Base-by-base conservation (phyloP, 2,797 vertebrate species). In the Typhlichthys eigenmanni region DNA sequence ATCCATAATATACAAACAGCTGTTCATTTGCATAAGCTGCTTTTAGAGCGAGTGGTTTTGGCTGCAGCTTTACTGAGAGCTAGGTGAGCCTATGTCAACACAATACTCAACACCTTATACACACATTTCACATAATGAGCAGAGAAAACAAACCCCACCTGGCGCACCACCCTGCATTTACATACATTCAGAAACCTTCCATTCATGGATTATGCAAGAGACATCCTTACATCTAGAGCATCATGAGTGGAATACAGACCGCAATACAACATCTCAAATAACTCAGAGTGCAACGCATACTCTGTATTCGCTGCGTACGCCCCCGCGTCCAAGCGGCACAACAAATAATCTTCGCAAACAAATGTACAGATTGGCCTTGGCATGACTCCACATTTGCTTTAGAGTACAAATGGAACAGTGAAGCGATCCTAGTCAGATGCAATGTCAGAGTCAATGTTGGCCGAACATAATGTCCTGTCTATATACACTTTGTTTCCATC, bases 361-460 rank as follows among this genome's bases (percentile, higher is more conserved):
- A 57, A 51, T 68, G 71, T 16, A 69, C 51, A 77, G 72, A 71
- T 16, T 68, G 66, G 79, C 85, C 83, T 82, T 69, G 72, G 59
- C 65, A 65, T 75, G 67, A 61, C 45, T 64, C 71, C 63, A 69
- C 56, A 77, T 72, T 29, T 58, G 62, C 55, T 55, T 57, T 45
- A 46, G 13, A 59, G 60, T 50, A 64, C 69, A 71, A 72, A 77
- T 83, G 45, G 56, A 72, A 81, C 50, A 66, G 48, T 58, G 52
- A 73, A 55, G 9, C 52, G 76, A 66, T 75, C 46, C 71, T 5
- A 47, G 29, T 12, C 9, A 63, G 17, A 24, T 55, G 64, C 8
- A 68, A 83, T 71, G 58, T 63, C 52, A 47, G 14, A 69, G 38
- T 52, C 14, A 4, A 49, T 69, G 60, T 52, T 58, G 60, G 47